Base-by-base conservation (phyloP, 2,888 invertebrate genomes). In the Crocallis elinguaria region DNA sequence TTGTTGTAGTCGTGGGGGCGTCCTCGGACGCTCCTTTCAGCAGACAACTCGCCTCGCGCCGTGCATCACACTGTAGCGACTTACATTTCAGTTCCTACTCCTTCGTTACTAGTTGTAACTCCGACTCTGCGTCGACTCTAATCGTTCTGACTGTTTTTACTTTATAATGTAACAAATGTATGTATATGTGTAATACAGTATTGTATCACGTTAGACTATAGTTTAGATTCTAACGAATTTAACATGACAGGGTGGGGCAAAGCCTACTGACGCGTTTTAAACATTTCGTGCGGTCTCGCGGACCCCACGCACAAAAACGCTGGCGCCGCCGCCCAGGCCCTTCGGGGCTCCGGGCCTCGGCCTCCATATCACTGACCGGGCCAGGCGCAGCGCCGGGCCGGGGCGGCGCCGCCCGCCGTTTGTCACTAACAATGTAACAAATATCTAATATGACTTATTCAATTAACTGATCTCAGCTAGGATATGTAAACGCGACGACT, bases 381-480 rank as follows among this genome's bases (percentile, higher is more conserved):
- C 11, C 29, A 3, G 11, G 5, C 3, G 0, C 5, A 12, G 29
- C n/a, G 9, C n/a, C 3, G 25, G 25, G n/a, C 60, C 62, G 62
- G 44, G 35, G 51, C 49, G n/a, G n/a, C n/a, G n/a, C 37, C 56
- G 45, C 33, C 33, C 49, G 19, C 57, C 55, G 14, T 54, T 12
- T 62, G 33, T 39, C 17, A 19, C 27, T 45, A 41, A 36, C 30
- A 23, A 23, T 23, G 27, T 23, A 37, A 29, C 36, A 55, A 64
- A 53, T 49, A 56, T n/a, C 64, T 67, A 60, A 39, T 36, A 35
- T 33, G 50, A 44, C 21, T 51, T 23, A 60, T 65, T 67, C 68
- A 68, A 67, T 55, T 68, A 63, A 68, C 73, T 77, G 76, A 77
- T 77, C 75, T 75, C 75, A 74, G 57, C 44, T 73, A 73, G 68